Evolutionary conservation across 2,113 vertebrate species (phyloP).

Genomic region (Neoarius graeffei): DNA sequence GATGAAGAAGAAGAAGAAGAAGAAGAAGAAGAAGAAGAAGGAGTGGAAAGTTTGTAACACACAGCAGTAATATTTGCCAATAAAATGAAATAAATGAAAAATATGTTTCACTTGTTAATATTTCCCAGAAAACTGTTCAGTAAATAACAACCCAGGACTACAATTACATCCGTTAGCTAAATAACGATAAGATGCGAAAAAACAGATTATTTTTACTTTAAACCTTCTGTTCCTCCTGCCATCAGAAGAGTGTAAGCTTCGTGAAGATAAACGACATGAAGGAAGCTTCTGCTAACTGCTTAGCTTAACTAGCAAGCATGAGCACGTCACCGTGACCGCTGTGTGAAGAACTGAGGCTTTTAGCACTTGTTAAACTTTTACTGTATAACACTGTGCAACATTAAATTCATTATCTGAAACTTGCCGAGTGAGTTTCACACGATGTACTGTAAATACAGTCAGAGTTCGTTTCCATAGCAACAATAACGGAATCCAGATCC

Average conservation of each 20-base stretch:
- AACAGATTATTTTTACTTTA: background rate
- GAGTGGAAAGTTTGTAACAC: background rate
- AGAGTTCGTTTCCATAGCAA: background rate
- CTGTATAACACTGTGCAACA: background rate
- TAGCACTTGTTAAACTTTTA: background rate
- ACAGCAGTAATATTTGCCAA: background rate
- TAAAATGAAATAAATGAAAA: no score
- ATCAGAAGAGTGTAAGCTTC: background rate
- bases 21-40: background rate
- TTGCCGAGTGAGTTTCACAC: background rate
- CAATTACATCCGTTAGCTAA: background rate
- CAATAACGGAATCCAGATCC: background rate
- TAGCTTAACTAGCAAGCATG: background rate
- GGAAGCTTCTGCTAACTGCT: background rate
- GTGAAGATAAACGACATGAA: background rate
- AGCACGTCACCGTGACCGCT: background rate
- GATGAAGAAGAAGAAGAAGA: no score
- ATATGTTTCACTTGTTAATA: background rate
- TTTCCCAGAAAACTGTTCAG: background rate
- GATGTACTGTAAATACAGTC: background rate
- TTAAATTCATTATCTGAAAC: background rate
- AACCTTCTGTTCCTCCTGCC: background rate
- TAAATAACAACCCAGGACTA: background rate
- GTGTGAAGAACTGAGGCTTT: background rate
- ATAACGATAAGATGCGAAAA: background rate